A percentile compares a stretch with the other conserved stretches of the same genome.
These are phyloP conservation scores for Ypsolopha scabrella DNA, from an alignment of 2,888 invertebrate species.

Conservation along the genomic window DNA sequence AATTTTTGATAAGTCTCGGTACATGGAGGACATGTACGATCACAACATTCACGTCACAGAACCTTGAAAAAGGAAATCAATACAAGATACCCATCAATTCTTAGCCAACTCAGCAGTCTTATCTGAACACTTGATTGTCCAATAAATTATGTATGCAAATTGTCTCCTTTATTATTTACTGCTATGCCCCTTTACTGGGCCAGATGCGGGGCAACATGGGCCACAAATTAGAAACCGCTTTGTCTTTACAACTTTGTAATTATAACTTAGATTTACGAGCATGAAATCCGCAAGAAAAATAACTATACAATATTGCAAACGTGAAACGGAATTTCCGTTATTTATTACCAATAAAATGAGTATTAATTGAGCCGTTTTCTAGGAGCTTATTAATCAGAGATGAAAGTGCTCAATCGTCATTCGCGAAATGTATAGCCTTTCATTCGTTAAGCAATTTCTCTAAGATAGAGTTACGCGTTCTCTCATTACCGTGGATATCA, in stretches of 20 bases:
- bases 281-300: constrained; percentile 7
- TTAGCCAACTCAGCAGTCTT: constrained; percentile 15
- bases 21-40: too few species aligned
- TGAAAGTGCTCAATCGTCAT: constrained; percentile 43
- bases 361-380: not conserved
- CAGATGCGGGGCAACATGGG: not conserved
- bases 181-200: not conserved
- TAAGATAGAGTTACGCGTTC: constrained; percentile 53
- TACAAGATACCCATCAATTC: constrained; percentile 16
- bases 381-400: constrained; percentile 26
- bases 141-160: constrained; percentile 34
- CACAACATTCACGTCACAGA: too few species aligned
- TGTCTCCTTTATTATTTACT: constrained; percentile 27
- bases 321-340: not conserved
- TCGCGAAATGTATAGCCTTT: constrained; percentile 46
- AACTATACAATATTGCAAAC: constrained; percentile 11
- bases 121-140: constrained; percentile 7
- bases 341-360: not conserved
- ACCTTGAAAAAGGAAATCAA: constrained; percentile 18
- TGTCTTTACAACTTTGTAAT: constrained; percentile 8
- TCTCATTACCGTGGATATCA: constrained; percentile 45
- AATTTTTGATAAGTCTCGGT: too few species aligned
- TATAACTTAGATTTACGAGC: constrained; percentile 9
- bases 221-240: constrained; percentile 7
- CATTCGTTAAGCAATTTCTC: constrained; percentile 54